Evolutionary conservation across 1,140 invertebrate genomes (phyloP), one percentile per base, ranked within the genome.

Genomic region (Diprion similis): DNA sequence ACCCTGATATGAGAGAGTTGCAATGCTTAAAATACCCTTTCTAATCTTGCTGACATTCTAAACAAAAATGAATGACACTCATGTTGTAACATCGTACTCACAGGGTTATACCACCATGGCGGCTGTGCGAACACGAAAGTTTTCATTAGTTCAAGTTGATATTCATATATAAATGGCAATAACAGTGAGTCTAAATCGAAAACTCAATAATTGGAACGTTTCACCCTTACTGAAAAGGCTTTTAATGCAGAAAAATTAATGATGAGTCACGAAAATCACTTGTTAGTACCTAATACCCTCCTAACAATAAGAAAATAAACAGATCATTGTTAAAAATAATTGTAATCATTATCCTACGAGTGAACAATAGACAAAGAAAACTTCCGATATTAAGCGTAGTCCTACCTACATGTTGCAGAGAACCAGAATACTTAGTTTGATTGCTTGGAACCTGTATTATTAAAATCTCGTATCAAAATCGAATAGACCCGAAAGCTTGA

Each of bases 41-140:
- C 24, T 37, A 37, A 37, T 37, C 24, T 37, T 37, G 24, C 24
- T 37, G 24, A 37, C 24, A 6, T 19, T 70, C 68, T 73, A 75
- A 75, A 74, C 24, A 68, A 71, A 73, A 75, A 75, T 17, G 66
- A 69, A 64, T 46, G 48, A 11, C 51, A 18, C 71, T 72, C 47
- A 67, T 66, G 19, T 68, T 70, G 24, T 76, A 45, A 67, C 48
- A 46, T 51, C 74, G 78, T 90, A 94, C 94, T 95, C 91, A 96
- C 95, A 86, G 94, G 94, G 87, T 94, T 94, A 87, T 95, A 95
- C 94, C 95, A 95, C 95, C 94, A 96, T 81, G 93, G 91, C 83
- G 94, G 94, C 95, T 95, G 79, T 83, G 82, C 83, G 82, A 76
- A 75, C 75, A 76, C 68, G 72, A 78, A 71, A n/a, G 19, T 71